Percentiles rank a stretch among this genome's conserved stretches.
These are phyloP conservation scores for Ceuthmochares aereus DNA, from an alignment of 2,113 vertebrate species.

Conservation along the genomic window DNA sequence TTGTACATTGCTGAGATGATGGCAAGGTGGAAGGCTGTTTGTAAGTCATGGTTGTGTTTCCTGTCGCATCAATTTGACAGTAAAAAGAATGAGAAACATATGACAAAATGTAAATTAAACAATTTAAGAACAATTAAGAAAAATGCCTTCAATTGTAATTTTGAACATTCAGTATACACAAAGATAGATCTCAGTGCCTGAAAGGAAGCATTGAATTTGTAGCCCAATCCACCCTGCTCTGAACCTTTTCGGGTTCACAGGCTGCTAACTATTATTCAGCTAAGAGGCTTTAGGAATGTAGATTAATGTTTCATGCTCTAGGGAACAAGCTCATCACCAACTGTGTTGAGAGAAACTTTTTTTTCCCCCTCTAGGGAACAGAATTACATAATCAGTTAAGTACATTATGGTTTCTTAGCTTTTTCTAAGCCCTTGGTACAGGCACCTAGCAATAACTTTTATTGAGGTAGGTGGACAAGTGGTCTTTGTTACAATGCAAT, in stretches of 20 bases:
- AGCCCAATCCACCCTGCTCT: background rate
- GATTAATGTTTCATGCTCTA: slow-evolving; percentile 66
- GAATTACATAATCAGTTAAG: slow-evolving; percentile 36
- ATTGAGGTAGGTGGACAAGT: background rate
- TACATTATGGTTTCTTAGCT: background rate
- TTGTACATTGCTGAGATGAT: background rate
- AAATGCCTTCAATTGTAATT: background rate
- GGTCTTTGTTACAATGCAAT: background rate
- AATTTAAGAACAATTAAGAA: background rate
- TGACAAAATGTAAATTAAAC: background rate
- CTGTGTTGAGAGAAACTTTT: slow-evolving; percentile 5
- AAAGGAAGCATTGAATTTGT: background rate
- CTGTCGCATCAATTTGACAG: background rate
- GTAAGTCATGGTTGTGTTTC: background rate
- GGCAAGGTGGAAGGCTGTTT: background rate
- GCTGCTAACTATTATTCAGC: background rate
- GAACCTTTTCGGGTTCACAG: background rate
- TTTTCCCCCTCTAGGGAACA: background rate
- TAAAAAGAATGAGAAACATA: background rate
- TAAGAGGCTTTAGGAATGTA: slow-evolving; percentile 63
- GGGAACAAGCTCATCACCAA: slow-evolving; percentile 62
- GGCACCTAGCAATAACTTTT: background rate
- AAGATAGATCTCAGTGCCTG: background rate
- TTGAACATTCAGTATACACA: background rate
- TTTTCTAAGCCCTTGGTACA: background rate